Base-by-base conservation (phyloP, 2,113 vertebrate species). In the Ramphastos sulfuratus region DNA sequence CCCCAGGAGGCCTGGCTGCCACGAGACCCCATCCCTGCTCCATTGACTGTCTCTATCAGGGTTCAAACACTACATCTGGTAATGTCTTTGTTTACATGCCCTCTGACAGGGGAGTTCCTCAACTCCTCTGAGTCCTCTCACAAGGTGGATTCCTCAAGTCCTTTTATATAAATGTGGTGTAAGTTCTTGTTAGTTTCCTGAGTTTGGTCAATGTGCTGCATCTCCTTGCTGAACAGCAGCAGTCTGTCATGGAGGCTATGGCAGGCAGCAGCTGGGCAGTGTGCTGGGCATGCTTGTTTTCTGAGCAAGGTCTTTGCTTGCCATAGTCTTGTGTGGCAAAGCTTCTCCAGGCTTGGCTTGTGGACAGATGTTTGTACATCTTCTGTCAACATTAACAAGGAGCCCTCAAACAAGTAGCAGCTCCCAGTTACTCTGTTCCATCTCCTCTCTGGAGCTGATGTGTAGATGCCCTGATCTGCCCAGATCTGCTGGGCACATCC, bases 1-100 rank as follows among this genome's bases (percentile, higher is more conserved):
- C 44, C 16, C 18, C 5, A 4, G 1, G 2, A 3, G 50, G 80
- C 31, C 75, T 91, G 70, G 58, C 93, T 67, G 15, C 78, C 33
- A 2, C n/a, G 25, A 56, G 14, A 44, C 15, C 4, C 3, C 12
- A 37, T 82, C 63, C 87, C 46, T 18, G 0, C 13, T 37, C 69
- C 35, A 48, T 50, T 44, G 66, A 69, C 15, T n/a, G 77, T 56
- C 76, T 91, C 82, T 89, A 28, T 87, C 87, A 92, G 87, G 91
- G 85, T 91, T 72, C 54, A 58, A 95, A 75, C 94, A 91, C 93
- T 94, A 67, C 91, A 81, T 89, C 83, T 90, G 18, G 86, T 60
- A 78, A 65, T 4, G 71, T 92, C 83, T 78, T 87, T 73, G 95
- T 95, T 95, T 94, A 94, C 90, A 73, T 42, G 35, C 54, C 76